A percentile compares a stretch with the other conserved stretches of the same genome.
Conservation (phyloP, 2,113 vertebrate species). For the Antigone vipio region DNA sequence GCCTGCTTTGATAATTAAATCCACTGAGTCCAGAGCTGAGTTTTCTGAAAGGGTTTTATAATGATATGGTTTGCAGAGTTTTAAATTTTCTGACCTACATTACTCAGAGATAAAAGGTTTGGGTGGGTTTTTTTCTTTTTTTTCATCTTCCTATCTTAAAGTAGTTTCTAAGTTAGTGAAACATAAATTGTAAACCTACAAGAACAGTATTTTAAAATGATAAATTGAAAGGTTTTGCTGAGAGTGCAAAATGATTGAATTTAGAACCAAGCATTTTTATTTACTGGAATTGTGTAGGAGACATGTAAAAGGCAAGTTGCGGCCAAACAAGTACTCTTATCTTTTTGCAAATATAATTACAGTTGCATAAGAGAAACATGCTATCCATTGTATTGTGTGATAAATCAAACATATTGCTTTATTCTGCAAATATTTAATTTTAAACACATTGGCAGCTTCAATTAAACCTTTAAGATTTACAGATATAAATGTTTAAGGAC, state of each 20-base stretch:
- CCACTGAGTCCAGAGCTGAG: conserved; percentile 68
- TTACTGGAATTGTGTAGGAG: neutral
- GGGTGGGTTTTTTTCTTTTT: neutral
- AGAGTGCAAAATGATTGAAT: neutral
- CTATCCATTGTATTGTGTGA: neutral
- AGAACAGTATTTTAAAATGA: neutral
- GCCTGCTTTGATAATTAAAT: conserved; percentile 72
- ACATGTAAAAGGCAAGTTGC: neutral
- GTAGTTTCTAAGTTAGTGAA: neutral
- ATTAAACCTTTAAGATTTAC: neutral
- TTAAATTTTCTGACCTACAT: conserved; percentile 8
- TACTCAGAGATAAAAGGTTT: neutral
- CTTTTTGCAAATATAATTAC: neutral
- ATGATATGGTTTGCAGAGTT: conserved; percentile 61
- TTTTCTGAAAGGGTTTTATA: conserved; percentile 77
- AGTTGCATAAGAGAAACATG: neutral
- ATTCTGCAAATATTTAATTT: neutral
- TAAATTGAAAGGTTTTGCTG: neutral
- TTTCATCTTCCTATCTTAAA: neutral
- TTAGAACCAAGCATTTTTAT: neutral
- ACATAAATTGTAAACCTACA: neutral
- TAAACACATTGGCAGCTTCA: neutral
- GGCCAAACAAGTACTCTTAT: neutral
- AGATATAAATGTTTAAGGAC: neutral
- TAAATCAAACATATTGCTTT: neutral